Percentiles rank a stretch among this genome's conserved stretches.
These are phyloP conservation scores for Parapsyche elsis DNA, from an alignment of 1,140 invertebrate species.

Conservation along the genomic window DNA sequence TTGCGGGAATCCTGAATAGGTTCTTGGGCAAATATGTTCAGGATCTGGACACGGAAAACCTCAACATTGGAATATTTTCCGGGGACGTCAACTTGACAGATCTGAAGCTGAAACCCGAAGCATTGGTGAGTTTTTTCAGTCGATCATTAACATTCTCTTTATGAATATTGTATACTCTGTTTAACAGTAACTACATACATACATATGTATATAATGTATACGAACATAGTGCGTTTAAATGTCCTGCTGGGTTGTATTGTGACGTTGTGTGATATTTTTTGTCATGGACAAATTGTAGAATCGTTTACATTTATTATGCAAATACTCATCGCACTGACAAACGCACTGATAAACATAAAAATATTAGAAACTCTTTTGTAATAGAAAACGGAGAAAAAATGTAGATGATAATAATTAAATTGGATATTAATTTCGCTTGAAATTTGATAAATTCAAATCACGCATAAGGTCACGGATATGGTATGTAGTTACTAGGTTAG, in stretches of 20 bases:
- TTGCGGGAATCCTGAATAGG: slow-evolving; percentile 81
- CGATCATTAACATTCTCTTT: neutral
- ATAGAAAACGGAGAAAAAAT: too few relatives aligned
- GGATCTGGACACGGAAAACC: slow-evolving; percentile 83
- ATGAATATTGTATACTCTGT: neutral
- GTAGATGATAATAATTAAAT: too few relatives aligned
- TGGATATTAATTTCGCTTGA: too few relatives aligned
- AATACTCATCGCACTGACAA: neutral
- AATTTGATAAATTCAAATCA: too few relatives aligned
- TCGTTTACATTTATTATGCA: slow-evolving; percentile 6
- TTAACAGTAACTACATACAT: neutral
- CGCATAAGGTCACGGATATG: too few relatives aligned
- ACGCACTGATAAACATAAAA: too few relatives aligned
- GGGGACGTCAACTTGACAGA: slow-evolving; percentile 82
- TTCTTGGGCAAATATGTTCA: slow-evolving; percentile 84
- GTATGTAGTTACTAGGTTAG: too few relatives aligned
- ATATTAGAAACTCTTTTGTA: too few relatives aligned
- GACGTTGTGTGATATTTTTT: too few relatives aligned
- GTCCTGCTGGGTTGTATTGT: neutral
- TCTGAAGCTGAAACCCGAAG: slow-evolving; percentile 82
- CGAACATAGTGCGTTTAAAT: neutral
- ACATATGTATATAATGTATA: too few relatives aligned
- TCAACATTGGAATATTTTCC: slow-evolving; percentile 85
- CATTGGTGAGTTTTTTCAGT: slow-evolving; percentile 72
- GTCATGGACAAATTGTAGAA: neutral